Base-by-base conservation (phyloP, 2,797 vertebrate genomes). In the Lophius americanus region DNA sequence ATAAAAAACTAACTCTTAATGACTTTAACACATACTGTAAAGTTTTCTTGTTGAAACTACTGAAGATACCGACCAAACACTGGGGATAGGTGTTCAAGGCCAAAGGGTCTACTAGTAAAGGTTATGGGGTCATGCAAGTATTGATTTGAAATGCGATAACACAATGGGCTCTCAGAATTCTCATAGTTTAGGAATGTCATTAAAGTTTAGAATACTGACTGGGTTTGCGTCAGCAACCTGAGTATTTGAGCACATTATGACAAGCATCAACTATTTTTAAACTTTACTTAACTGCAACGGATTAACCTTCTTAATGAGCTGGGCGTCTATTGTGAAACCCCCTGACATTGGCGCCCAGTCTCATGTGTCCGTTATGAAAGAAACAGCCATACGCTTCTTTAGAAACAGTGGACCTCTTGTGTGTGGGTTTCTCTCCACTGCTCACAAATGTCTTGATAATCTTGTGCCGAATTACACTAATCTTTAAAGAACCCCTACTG, bases 341-440 rank as follows among this genome's bases (percentile, higher is more conserved):
- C 11, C 9, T 42, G 10, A 64, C 68, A 54, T 10, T 42, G 38
- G 4, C 14, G 5, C 53, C 38, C 12, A 47, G 78, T 88, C 88
- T 86, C 88, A 85, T 86, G 85, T 36, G 7, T 50, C 9, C 33
- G 50, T 89, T 91, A 79, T 81, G 80, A 89, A 91, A 89, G 68
- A 74, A 23, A 0, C 52, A 50, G 42, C 53, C 54, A 50, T 2
- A 36, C 63, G 70, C 72, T 69, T 85, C 66, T 74, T 67, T 5
- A 56, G 11, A 37, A 91, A 92, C 91, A 93, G 78, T 81, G 68
- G 76, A 61, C 76, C 85, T 77, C 82, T 92, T 94, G 91, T 93
- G 39, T 73, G 6, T 55, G 43, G 58, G 56, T 84, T 75, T 78
- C 54, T 61, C 71, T 73, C 44, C 43, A 33, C 56, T 47, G 49